Evolutionary conservation across 1,140 invertebrate species (phyloP), one percentile per base, ranked within the genome.

Genomic region (Metaphire vulgaris): DNA sequence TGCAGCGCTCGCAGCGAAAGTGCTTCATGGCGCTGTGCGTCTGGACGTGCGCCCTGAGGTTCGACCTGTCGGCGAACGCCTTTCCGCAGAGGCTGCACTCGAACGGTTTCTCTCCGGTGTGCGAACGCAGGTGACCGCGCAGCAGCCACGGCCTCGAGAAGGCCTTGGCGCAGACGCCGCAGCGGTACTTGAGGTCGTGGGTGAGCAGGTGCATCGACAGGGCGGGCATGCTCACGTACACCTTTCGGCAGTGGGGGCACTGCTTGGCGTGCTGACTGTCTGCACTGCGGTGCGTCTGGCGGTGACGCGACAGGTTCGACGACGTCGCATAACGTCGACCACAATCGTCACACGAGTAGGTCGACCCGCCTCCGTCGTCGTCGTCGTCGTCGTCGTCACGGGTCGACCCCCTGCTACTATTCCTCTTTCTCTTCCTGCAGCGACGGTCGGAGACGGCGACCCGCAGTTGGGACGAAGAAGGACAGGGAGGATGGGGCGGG

Each of bases 191-290:
- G 77, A 99, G 86, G 0, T 97, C 99, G 85, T 99, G 97, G 0
- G 96, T 99, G 64, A 96, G 90, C 79, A 98, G 98, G 88, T 99
- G 97, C 96, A 99, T 99, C 86, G 99, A 98, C 0, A 99, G 89
- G 0, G 96, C 97, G 32, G 96, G 96, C 73, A 98, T 86, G 0
- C 93, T 96, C 0, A 94, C 92, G 87, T 99, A 99, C 0, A 93
- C 92, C 87, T 98, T 98, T 73, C 96, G 92, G 88, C 97, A 99
- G 83, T 92, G 93, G 85, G 98, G 97, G 88, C 96, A 99, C 79
- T 91, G 92, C 87, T 98, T 98, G 0, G 93, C 92, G 85, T 97
- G 97, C 83, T 94, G 93, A 0, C 91, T 89, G 71, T 93, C 89
- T 69, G 92, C 92, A 0, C 91, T 90, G 84, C 96, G 98, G 81